Conservation (phyloP, 92 coral and sea anemone species). For the Porites cylindrica region DNA sequence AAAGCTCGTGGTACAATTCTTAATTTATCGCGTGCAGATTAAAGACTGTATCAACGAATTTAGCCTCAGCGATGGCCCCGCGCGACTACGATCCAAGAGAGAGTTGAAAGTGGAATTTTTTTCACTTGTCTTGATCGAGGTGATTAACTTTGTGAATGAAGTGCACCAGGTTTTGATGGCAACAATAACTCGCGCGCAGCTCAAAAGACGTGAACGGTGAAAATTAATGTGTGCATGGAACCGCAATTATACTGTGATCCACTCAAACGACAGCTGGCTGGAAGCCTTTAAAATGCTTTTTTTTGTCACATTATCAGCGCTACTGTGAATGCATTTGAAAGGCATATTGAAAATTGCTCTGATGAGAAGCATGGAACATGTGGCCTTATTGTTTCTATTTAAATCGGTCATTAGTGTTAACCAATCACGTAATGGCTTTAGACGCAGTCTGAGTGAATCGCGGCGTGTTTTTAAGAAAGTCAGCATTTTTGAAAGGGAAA, state of each 20-base stretch:
- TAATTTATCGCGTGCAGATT: conserved; percentile 31
- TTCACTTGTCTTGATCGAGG: conserved; percentile 36
- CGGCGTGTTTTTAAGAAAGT: conserved; percentile 81
- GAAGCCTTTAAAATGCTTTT: conserved; percentile 66
- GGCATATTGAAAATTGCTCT: conserved; percentile 82
- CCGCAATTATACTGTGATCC: conserved; percentile 61
- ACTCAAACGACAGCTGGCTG: conserved; percentile 68
- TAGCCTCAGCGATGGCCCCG: conserved; percentile 7
- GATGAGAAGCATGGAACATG: conserved; percentile 92
- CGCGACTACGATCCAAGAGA: conserved; percentile 15
- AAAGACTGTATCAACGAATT: conserved; percentile 38
- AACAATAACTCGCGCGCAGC: conserved; percentile 32
- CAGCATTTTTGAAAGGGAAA: conserved; percentile 63
- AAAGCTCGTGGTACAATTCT: conserved; percentile 21
- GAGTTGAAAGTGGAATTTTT: conserved; percentile 1
- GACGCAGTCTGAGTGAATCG: conserved; percentile 66
- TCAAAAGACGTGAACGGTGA: neutral
- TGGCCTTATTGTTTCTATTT: conserved; percentile 93
- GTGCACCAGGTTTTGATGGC: conserved; percentile 25
- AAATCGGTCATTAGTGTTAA: conserved; percentile 73
- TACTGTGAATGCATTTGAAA: conserved; percentile 86
- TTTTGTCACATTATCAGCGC: conserved; percentile 85
- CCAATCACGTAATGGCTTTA: conserved; percentile 81
- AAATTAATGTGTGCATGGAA: conserved; percentile 53
- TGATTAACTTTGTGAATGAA: conserved; percentile 64